Base-by-base conservation (phyloP, 2,888 invertebrate species). In the Rhimphoctona megacephalus region DNA sequence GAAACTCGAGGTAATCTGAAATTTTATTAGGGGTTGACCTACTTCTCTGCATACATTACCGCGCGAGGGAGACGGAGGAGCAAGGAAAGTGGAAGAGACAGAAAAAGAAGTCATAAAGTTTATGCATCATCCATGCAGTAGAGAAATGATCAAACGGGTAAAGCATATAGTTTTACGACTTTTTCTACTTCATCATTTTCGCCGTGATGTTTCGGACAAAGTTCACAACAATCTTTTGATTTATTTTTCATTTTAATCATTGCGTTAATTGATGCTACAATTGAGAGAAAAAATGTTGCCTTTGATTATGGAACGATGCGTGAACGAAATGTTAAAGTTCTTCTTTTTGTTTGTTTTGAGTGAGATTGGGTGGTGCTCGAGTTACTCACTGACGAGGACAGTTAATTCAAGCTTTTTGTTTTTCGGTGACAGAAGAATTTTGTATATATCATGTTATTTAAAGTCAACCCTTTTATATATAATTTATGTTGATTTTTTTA, bases 341-440 rank as follows among this genome's bases (percentile, higher is more conserved):
- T 46, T 78, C 70, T 87, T 86, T 70, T 25, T 9, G n/a, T n/a
- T n/a, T 61, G 54, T 61, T 78, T 77, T 49, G 33, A 52, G 19
- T 25, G 36, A 54, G 81, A 46, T 46, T 33, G 30, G 54, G 14
- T n/a, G 73, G 11, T 43, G 46, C 83, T 81, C 80, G 77, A 83
- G 73, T 81, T 83, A 81, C 86, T 67, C 77, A 81, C 86, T 67
- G 72, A 72, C 81, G 36, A 22, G 57, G 67, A 22, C 67, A 69
- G 76, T 81, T 73, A 81, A 83, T 83, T 77, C 81, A 81, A 81
- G 86, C 86, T 86, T 86, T 86, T 86, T 83, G 83, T 81, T 83
- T 81, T 86, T 64, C 52, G 61, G 49, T 69, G 73, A 73, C 81
- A 43, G 78, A 67, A 57, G 49, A 86, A 80, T 72, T 77, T 80